Base-by-base conservation (phyloP, 2,797 vertebrate species). In the Melanotaenia boesemani region DNA sequence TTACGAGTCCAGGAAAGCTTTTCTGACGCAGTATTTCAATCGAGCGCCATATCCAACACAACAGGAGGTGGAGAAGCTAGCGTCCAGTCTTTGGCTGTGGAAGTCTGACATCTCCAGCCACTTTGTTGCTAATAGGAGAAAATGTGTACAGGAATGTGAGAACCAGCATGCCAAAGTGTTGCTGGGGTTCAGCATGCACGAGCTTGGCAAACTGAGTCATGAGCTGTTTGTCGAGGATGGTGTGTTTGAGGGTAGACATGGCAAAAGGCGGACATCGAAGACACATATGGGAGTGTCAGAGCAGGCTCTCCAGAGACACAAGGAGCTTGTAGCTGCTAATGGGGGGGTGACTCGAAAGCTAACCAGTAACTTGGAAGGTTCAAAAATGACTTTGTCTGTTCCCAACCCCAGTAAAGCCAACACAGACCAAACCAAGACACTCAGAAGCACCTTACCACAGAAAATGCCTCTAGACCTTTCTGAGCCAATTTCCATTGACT, bases 31-130 rank as follows among this genome's bases (percentile, higher is more conserved):
- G 46, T 99, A 99, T 72, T 99, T 99, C 86, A 97, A 97, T 82
- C 95, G 77, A 44, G 95, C 96, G 62, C 98, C 98, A 0, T 99
- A 99, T 74, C 96, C 98, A 10, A 96, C 93, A 16, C 95, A 95
- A 36, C 95, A 94, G 54, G 97, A 99, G 81, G 96, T 99, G 24
- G 98, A 98, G 80, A 98, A 98, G 89, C 92, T 99, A 70, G 97
- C 98, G 0, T 95, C 96, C 72, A 97, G 95, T 59, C 90, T 99
- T 55, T 98, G 97, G 97, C 90, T 99, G n/a, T 99, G 98, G 98
- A 99, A 98, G 86, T 98, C 97, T 0, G 98, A 99, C 85, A 96
- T 99, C n/a, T 95, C 97, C 0, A 96, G 96, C 86, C 98, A 99
- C 83, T 99, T 99, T 15, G 96, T 96, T 72, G 97, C 95, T 88